Percentiles rank a stretch among this genome's conserved stretches.
Evolutionary conservation across 2,888 invertebrate genomes (phyloP).

Genomic region (Microdon myrmicae): DNA sequence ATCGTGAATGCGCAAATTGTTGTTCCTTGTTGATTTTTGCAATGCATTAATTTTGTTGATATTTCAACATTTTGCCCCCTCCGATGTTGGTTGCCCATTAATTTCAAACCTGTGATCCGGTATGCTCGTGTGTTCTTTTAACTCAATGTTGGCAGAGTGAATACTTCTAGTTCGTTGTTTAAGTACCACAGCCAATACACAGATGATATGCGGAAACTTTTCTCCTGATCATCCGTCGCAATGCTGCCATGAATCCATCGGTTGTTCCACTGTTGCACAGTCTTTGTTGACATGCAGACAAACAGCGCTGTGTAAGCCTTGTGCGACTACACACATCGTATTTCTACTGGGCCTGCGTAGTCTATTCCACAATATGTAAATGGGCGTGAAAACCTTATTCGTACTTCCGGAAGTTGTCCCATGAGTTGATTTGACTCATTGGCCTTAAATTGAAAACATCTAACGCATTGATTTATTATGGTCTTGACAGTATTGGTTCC

Average conservation of each 20-base stretch:
- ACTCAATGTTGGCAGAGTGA: no score
- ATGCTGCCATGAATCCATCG: not conserved
- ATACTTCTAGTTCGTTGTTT: no score
- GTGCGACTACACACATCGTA: conserved; percentile 10
- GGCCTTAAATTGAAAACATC: conserved; percentile 35
- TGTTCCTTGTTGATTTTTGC: no score
- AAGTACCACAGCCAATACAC: no score
- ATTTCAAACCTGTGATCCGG: no score
- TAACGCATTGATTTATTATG: conserved; percentile 38
- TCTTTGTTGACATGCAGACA: conserved; percentile 32
- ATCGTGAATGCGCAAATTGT: no score
- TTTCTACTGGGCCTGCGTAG: conserved; percentile 23
- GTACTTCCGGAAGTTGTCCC: conserved; percentile 51
- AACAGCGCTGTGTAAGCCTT: conserved; percentile 40
- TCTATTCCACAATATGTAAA: conserved; percentile 30
- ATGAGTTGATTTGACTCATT: conserved; percentile 48
- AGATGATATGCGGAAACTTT: not conserved
- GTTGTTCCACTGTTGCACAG: no score
- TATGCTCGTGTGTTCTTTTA: no score
- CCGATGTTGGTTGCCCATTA: no score
- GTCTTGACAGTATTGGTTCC: conserved; percentile 33
- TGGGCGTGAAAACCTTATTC: conserved; percentile 21
- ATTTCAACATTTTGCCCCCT: no score
- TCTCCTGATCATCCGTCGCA: conserved; percentile 1
- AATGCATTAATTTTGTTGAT: no score